Evolutionary conservation across 1,140 invertebrate species (phyloP), one percentile per base, ranked within the genome.

Genomic region (Drosophila virilis): DNA sequence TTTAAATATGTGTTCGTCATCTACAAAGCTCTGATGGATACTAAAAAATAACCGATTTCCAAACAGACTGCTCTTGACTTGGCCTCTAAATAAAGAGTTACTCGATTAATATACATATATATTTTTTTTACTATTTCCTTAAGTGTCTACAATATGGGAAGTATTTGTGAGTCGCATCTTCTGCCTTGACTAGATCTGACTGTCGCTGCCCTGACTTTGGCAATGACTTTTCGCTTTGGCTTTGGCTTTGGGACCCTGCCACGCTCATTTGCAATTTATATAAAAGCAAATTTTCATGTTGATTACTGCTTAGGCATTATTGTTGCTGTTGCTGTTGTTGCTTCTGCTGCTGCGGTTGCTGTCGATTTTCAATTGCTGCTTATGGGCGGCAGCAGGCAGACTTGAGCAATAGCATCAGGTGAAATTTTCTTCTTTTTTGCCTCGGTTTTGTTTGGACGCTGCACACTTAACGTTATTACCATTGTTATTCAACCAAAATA

Each of bases 401-500:
- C 10, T 28, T n/a, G 10, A 32, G 38, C 37, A 42, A 28, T 32
- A 42, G 51, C 35, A 46, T 62, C 73, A 74, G 61, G 61, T 74
- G 83, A 59, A 82, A 86, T 76, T 88, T 86, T 86, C 79, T 83
- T 83, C 83, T 88, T 86, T 88, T 83, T 37, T 67, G 51, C 50
- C 60, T 71, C 61, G 58, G 65, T 64, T 80, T 79, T 74, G 74
- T 71, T 73, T 9, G 57, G 67, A 48, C 45, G 66, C 61, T 50
- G 58, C 59, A 12, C 35, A 77, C 64, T 81, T 81, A 68, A 68
- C 13, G 74, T 83, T 83, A 89, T 88, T 79, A 89, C 84, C 82
- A 88, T 84, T 84, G 81, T 88, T 88, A 88, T 88, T 89, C 84
- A 88, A 88, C 84, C 84, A 68, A 88, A 89, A 88, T 88, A 76